Evolutionary conservation across 1,140 invertebrate species (phyloP), one percentile per base, ranked within the genome.

Genomic region (Cheumatopsyche charites): DNA sequence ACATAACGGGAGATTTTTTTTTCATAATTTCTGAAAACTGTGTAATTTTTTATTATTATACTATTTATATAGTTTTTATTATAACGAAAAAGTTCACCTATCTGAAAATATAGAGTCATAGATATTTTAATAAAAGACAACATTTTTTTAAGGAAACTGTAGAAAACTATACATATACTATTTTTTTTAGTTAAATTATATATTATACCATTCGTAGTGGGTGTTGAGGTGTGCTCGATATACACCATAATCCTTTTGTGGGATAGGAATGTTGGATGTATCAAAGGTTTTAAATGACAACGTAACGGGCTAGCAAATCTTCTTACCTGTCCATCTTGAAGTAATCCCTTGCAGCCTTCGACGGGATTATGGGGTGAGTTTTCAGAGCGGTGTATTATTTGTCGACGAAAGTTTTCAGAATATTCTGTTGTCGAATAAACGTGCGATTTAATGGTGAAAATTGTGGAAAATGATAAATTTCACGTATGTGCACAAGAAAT

Each of bases 281-380:
- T 62, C 58, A 62, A 62, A 62, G 58, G 58, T 62, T 62, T 62
- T 62, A 62, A 62, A 62, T 62, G 58, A 62, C 58, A 62, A 62
- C 58, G 23, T 36, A 62, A 25, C 58, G 58, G 58, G 23, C 25
- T 19, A 5, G 23, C 58, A 62, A 62, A 62, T 62, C 58, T 62
- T 62, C 58, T 62, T 62, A 62, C 58, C 58, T 62, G 58, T 21
- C 58, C 58, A 62, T 62, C 26, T 62, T 36, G 26, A 62, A 25
- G 58, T 62, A 62, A 62, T 62, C 58, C 58, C 23, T 62, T 12
- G 15, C 58, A 62, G 58, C 21, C 25, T 62, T 15, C n/a, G 23
- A 62, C 17, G 23, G 58, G 58, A 62, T 62, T 62, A 62, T 19
- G 13, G 58, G 12, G 58, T 15, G 58, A 62, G 26, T 25, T 62